Conservation (phyloP, 2,113 vertebrate species). For the Tetrao urogallus region DNA sequence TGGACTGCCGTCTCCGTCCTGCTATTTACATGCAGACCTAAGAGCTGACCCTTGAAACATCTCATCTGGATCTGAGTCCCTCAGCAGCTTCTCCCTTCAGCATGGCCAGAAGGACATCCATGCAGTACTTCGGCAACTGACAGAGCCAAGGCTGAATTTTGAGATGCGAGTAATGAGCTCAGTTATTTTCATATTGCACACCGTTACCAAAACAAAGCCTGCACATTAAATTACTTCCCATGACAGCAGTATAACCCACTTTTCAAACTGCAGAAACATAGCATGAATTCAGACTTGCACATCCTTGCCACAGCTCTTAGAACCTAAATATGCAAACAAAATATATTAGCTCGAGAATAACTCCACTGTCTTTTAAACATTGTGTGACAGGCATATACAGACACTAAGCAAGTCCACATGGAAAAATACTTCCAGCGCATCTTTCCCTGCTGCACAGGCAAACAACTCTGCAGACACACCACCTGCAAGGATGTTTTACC, state of each 20-base stretch:
- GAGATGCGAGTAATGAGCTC: background rate
- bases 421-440: background rate
- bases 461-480: background rate
- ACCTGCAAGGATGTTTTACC: background rate
- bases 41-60: background rate
- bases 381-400: background rate
- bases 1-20: background rate
- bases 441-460: background rate
- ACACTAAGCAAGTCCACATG: background rate
- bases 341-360: background rate
- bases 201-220: background rate
- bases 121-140: background rate
- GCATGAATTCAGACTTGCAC: background rate
- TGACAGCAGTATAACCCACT: background rate
- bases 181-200: background rate
- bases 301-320: background rate
- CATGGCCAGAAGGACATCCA: fast-evolving
- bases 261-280: background rate
- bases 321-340: background rate
- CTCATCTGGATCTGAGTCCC: background rate
- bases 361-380: background rate
- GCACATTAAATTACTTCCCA: background rate
- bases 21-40: background rate
- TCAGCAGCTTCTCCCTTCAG: background rate
- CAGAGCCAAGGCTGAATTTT: background rate